Percentiles rank a stretch among this genome's conserved stretches.
Conservation (phyloP, 37 sponge, comb jelly and placozoan genomes). For the Chondrosia reniformis region DNA sequence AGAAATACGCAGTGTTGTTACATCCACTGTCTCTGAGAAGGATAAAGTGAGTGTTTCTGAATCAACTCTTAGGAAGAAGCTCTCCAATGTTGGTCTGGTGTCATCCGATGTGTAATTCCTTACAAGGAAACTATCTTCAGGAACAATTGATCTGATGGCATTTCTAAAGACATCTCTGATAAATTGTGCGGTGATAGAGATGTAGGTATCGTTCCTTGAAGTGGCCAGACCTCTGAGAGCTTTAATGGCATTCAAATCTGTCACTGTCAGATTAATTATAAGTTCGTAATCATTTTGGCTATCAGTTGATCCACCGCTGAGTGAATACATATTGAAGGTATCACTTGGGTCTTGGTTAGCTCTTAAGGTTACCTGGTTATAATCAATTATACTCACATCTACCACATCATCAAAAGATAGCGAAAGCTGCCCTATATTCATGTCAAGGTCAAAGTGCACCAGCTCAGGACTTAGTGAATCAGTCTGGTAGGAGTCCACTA, state of each 20-base stretch:
- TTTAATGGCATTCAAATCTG: conserved; percentile 81
- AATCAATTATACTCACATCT: conserved; percentile 50
- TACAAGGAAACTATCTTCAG: conserved; percentile 41
- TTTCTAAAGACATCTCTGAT: conserved; percentile 63
- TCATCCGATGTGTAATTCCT: conserved; percentile 53
- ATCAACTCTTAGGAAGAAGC: conserved; percentile 63
- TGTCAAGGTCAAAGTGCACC: conserved; percentile 53
- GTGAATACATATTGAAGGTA: conserved; percentile 43
- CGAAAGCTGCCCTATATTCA: conserved; percentile 57
- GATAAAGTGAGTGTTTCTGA: conserved; percentile 54
- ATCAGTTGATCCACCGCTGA: conserved; percentile 60
- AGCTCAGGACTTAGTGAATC: conserved; percentile 64
- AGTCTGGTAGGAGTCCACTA: conserved; percentile 32
- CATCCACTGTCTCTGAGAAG: conserved; percentile 81
- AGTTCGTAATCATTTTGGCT: conserved; percentile 74
- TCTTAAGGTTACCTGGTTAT: conserved; percentile 59
- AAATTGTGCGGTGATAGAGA: conserved; percentile 65
- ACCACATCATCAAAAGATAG: conserved; percentile 79
- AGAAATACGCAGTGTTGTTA: conserved; percentile 22
- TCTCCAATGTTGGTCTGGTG: conserved; percentile 47
- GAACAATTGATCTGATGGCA: conserved; percentile 61
- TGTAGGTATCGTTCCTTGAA: conserved; percentile 48
- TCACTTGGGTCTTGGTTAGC: conserved; percentile 40
- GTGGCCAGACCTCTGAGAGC: conserved; percentile 60
- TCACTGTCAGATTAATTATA: conserved; percentile 26